Conservation (phyloP, 1,140 invertebrate genomes). For the Drosophila gunungcola region DNA sequence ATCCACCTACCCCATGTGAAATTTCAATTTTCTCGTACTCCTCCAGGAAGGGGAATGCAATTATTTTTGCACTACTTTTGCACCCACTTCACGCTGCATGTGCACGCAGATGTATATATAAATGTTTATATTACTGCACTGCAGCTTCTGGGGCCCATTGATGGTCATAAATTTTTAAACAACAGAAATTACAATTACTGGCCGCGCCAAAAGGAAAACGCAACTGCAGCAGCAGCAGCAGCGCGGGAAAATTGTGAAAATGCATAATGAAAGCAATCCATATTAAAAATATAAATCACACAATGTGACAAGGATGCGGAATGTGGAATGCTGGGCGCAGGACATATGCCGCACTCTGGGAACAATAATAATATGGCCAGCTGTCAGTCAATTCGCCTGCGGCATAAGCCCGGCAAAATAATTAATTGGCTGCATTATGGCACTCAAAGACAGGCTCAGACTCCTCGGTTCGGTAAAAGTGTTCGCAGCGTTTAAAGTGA, state of each 20-base stretch:
- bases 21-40: constrained; percentile 50
- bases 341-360: constrained; percentile 47
- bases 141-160: constrained; percentile 57
- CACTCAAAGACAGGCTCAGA: constrained; percentile 1
- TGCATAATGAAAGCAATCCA: constrained; percentile 81
- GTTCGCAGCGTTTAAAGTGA: constrained; percentile 24
- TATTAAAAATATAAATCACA: constrained; percentile 80
- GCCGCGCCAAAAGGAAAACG: constrained; percentile 21
- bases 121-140: constrained; percentile 8
- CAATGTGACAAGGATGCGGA: constrained; percentile 44
- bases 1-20: constrained; percentile 20
- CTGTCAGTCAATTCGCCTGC: constrained; percentile 71
- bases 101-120: neutral
- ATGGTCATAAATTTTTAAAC: constrained; percentile 82
- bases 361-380: constrained; percentile 74
- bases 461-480: constrained; percentile 14
- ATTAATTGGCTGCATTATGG: constrained; percentile 79
- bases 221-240: neutral
- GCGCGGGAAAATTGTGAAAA: constrained; percentile 58
- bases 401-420: constrained; percentile 58
- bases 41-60: constrained; percentile 54
- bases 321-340: constrained; percentile 1
- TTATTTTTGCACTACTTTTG: constrained; percentile 68
- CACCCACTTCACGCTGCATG: constrained; percentile 52
- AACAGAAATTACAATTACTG: constrained; percentile 80